Percentiles rank a stretch among this genome's conserved stretches.
phyloP scores from a whole-genome alignment of 2,113 vertebrate genomes.

The Seriola rivoliana region DNA sequence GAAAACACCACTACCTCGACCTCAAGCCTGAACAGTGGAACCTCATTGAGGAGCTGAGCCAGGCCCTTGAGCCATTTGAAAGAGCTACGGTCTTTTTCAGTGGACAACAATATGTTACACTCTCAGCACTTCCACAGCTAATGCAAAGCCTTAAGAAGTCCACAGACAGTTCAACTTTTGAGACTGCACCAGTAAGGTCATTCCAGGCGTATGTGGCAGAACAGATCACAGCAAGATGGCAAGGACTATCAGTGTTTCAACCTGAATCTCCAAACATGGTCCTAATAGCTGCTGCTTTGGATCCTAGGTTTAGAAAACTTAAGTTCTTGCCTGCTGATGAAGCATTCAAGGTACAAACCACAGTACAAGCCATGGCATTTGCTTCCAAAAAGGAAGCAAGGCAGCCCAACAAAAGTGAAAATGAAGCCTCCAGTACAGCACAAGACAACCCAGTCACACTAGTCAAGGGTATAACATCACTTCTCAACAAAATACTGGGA shows the following conservation, averaged over 20 bases:
- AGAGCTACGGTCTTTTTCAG: neutral
- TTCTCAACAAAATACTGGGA: neutral
- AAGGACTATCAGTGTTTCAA: conserved; percentile 1
- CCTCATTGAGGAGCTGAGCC: conserved; percentile 11
- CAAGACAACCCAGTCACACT: neutral
- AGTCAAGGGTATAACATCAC: too few relatives aligned
- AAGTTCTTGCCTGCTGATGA: neutral
- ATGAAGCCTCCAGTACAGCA: too few relatives aligned
- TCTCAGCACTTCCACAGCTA: neutral
- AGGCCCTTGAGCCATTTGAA: conserved; percentile 21
- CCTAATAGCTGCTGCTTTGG: neutral
- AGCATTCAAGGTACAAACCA: neutral
- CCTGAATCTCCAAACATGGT: neutral
- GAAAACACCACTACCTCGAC: conserved; percentile 1
- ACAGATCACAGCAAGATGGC: conserved; percentile 8
- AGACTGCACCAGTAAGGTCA: neutral
- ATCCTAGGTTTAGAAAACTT: conserved; percentile 6
- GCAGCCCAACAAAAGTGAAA: too few relatives aligned
- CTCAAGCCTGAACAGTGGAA: conserved; percentile 43
- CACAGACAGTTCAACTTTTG: neutral
- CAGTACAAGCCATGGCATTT: neutral
- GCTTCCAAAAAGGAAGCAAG: too few relatives aligned
- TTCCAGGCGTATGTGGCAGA: neutral
- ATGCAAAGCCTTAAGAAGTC: neutral
- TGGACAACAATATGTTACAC: conserved; percentile 5